Evolutionary conservation across 1,140 invertebrate genomes (phyloP).

Genomic region (Drosophila melanica): DNA sequence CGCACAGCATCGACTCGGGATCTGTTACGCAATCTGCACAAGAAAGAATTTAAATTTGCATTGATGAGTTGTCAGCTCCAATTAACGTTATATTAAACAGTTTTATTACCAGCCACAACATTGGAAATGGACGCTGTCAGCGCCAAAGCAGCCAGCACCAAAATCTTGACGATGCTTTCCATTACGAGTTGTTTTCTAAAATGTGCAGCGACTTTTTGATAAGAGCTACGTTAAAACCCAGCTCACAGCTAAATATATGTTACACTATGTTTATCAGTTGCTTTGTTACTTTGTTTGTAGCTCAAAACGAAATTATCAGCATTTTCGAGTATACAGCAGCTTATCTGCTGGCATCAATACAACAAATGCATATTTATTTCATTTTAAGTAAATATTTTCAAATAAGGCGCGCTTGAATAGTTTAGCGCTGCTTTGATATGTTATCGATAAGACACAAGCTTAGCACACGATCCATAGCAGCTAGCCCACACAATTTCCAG

Average conservation of each 20-base stretch:
- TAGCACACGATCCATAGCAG: too few relatives aligned
- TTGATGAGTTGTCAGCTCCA: slow-evolving; percentile 29
- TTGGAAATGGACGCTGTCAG: slow-evolving; percentile 9
- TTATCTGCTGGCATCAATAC: too few relatives aligned
- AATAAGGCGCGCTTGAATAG: too few relatives aligned
- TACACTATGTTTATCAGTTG: slow-evolving; percentile 2
- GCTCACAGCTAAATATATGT: background rate
- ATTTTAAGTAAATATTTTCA: too few relatives aligned
- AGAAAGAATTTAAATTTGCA: slow-evolving; percentile 9
- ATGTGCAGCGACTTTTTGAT: background rate
- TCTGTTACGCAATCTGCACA: slow-evolving; percentile 63
- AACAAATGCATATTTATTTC: too few relatives aligned
- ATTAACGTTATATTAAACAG: background rate
- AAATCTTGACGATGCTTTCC: slow-evolving; percentile 10
- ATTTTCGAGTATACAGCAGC: background rate
- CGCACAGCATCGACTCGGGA: slow-evolving; percentile 52
- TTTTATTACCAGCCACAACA: background rate
- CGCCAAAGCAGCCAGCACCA: slow-evolving; percentile 20
- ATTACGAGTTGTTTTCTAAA: slow-evolving; percentile 4
- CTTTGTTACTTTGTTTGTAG: background rate
- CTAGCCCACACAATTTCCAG: too few relatives aligned
- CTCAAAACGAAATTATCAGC: background rate
- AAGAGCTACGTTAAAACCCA: background rate
- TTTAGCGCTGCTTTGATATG: too few relatives aligned
- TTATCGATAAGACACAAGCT: too few relatives aligned